Evolutionary conservation across 2,113 vertebrate genomes (phyloP).

Genomic region (Crotalus horridus): DNA sequence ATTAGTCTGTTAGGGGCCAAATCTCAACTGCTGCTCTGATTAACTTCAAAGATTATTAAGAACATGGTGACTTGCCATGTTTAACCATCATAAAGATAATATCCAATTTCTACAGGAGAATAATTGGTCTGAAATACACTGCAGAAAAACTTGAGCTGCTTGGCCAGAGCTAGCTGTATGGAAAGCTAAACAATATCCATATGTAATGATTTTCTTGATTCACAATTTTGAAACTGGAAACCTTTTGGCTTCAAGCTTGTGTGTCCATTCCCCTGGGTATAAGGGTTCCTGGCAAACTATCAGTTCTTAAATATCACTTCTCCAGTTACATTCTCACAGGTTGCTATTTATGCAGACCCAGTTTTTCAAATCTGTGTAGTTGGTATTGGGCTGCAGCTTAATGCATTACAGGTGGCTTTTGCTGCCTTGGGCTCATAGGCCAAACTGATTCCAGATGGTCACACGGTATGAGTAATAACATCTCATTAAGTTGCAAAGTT

Average conservation of each 20-base stretch:
- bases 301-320: constrained; percentile 78
- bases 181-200: constrained; percentile 56
- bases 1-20: too few relatives aligned
- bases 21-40: neutral
- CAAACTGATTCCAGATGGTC: constrained; percentile 84
- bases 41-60: neutral
- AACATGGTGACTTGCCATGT: constrained; percentile 10
- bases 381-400: constrained; percentile 71
- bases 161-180: constrained; percentile 33
- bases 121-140: constrained; percentile 36
- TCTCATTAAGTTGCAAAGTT: constrained; percentile 70
- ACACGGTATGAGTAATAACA: constrained; percentile 71
- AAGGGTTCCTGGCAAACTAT: constrained; percentile 67
- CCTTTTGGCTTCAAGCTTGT: constrained; percentile 67
- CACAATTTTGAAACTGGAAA: constrained; percentile 69
- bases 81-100: neutral
- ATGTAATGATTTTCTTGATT: constrained; percentile 62
- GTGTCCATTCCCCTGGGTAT: constrained; percentile 67
- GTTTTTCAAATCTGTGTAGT: constrained; percentile 65
- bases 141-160: constrained; percentile 36
- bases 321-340: constrained; percentile 77
- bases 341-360: constrained; percentile 71
- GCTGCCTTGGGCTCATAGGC: constrained; percentile 61
- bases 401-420: constrained; percentile 79
- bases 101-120: constrained; percentile 43